A percentile compares a stretch with the other conserved stretches of the same genome.
These are phyloP conservation scores for Ceyx erithaca DNA, from an alignment of 2,797 vertebrate genomes.

Conservation along the genomic window DNA sequence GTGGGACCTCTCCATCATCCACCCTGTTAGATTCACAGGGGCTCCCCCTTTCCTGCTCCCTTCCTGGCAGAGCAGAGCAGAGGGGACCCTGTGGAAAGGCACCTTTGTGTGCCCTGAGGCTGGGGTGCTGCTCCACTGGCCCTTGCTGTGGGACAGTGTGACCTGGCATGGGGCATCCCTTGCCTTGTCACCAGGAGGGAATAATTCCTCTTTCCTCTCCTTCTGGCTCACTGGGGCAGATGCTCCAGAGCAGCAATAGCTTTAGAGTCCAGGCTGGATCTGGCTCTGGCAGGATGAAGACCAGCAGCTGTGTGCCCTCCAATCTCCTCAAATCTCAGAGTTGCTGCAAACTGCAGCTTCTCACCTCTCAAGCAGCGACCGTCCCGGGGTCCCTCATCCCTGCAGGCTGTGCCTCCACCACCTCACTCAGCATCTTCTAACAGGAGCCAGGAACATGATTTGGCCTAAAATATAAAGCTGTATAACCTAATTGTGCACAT, in stretches of 20 bases:
- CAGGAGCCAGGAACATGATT: not conserved
- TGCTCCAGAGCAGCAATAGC: not conserved
- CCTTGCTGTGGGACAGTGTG: not conserved
- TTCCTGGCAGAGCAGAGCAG: not conserved
- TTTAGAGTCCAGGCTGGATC: fast-evolving
- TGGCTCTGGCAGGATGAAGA: not conserved
- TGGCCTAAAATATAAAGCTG: not conserved
- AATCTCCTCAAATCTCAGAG: not conserved
- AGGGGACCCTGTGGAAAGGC: not conserved
- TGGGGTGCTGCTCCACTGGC: not conserved
- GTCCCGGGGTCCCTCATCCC: not conserved
- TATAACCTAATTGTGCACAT: not conserved
- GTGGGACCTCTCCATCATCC: too few relatives aligned
- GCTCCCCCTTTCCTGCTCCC: not conserved
- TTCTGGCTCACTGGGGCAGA: not conserved
- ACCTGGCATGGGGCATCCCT: fast-evolving
- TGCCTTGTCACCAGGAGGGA: not conserved
- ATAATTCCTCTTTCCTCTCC: not conserved
- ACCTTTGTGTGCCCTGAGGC: fast-evolving
- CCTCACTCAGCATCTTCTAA: not conserved
- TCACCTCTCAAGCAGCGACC: fast-evolving
- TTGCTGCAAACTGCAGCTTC: not conserved
- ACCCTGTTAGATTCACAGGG: fast-evolving
- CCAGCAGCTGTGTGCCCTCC: not conserved
- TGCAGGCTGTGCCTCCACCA: not conserved